Evolutionary conservation across 1,140 invertebrate genomes (phyloP).

Genomic region (Bombus breviceps): DNA sequence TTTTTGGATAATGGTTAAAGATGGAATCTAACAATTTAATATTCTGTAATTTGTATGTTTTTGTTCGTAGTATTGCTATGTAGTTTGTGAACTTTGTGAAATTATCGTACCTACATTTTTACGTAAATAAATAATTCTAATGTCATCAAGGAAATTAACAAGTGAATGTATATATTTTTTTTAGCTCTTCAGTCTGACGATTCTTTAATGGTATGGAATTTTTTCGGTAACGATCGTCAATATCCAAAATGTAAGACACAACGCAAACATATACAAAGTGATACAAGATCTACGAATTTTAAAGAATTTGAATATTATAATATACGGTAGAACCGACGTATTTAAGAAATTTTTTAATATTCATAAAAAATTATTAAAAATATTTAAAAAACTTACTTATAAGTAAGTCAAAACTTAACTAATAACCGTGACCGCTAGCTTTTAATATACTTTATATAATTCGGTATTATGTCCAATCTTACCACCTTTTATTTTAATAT

Average conservation of each 20-base stretch:
- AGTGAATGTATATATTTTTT: not conserved
- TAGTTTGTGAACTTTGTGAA: not conserved
- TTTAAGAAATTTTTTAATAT: not conserved
- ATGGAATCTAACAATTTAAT: not conserved
- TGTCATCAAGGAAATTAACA: not conserved
- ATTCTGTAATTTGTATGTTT: not conserved
- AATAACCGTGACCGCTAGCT: too few species aligned
- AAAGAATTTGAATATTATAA: not conserved
- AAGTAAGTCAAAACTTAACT: too few species aligned
- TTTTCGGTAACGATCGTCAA: constrained; percentile 65
- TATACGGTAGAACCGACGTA: not conserved
- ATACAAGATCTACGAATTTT: too few species aligned
- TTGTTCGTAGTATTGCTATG: too few species aligned
- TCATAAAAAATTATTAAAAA: too few species aligned
- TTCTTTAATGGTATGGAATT: constrained; percentile 64
- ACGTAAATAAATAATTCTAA: not conserved
- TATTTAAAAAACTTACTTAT: too few species aligned
- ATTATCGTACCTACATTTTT: not conserved
- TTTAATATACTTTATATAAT: too few species aligned
- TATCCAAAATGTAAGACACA: not conserved
- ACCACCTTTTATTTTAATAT: too few species aligned
- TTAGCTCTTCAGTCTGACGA: constrained; percentile 54
- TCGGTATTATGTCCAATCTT: too few species aligned
- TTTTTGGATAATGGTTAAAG: not conserved
- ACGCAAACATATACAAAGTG: too few species aligned